Conservation (phyloP, 1,140 invertebrate genomes). For the Octopus sinensis region DNA sequence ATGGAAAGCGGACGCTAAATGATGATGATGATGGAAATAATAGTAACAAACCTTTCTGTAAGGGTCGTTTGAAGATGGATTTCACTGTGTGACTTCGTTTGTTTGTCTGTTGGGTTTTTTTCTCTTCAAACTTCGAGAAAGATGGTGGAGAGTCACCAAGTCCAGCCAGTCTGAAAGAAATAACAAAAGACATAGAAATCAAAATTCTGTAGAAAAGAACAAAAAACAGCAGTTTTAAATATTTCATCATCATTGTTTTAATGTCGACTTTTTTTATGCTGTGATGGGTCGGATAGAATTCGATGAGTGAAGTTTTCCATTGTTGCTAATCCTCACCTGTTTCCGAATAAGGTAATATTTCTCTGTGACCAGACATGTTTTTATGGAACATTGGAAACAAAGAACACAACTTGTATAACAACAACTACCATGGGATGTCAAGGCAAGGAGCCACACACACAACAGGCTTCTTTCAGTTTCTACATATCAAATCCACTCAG, state of each 20-base stretch:
- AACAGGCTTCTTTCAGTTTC: too few relatives aligned
- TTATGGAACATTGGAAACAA: too few relatives aligned
- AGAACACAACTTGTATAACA: too few relatives aligned
- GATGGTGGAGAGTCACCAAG: constrained; percentile 45
- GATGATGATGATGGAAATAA: too few relatives aligned
- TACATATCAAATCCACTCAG: too few relatives aligned
- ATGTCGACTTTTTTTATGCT: not conserved
- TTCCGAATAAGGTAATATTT: not conserved
- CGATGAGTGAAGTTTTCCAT: not conserved
- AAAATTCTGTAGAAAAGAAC: not conserved
- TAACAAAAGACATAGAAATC: not conserved
- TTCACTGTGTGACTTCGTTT: constrained; percentile 78
- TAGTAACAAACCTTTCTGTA: constrained; percentile 41
- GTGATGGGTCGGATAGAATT: not conserved
- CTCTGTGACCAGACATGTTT: not conserved
- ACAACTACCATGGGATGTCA: too few relatives aligned
- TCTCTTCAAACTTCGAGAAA: constrained; percentile 83
- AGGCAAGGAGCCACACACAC: too few relatives aligned
- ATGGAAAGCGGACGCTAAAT: too few relatives aligned
- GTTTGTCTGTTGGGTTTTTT: constrained; percentile 77
- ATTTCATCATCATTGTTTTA: not conserved
- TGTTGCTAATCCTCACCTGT: not conserved
- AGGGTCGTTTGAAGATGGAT: constrained; percentile 72
- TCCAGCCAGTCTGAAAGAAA: constrained; percentile 12
- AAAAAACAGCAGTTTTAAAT: not conserved